Evolutionary conservation across 2,888 invertebrate species (phyloP).

Genomic region (Eupithecia tripunctaria): DNA sequence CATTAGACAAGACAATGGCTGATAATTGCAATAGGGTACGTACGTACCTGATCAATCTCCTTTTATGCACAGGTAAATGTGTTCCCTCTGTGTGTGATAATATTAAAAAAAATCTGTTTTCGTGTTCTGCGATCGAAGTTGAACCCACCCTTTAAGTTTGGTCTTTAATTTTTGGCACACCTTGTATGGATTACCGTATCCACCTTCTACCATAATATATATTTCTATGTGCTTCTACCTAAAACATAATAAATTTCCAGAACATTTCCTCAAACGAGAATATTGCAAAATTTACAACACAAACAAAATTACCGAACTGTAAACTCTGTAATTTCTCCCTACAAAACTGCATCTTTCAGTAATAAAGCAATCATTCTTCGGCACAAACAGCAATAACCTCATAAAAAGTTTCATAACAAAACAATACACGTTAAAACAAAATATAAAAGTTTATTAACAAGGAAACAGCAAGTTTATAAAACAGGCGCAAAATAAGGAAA

Average conservation of each 20-base stretch:
- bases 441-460: conserved; percentile 10
- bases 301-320: background rate
- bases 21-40: no score
- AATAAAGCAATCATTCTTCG: background rate
- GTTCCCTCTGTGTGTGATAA: no score
- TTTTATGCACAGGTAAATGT: no score
- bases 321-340: background rate
- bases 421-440: conserved; percentile 4
- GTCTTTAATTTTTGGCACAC: background rate
- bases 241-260: background rate
- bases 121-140: no score
- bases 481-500: conserved; percentile 32
- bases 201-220: no score
- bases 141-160: no score
- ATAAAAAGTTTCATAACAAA: conserved; percentile 1
- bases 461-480: conserved; percentile 5
- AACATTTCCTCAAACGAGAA: background rate
- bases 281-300: background rate
- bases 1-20: no score
- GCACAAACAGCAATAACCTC: background rate
- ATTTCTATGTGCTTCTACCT: no score
- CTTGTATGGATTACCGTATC: background rate
- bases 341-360: background rate
- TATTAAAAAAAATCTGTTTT: no score
- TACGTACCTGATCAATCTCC: no score